Base-by-base conservation (phyloP, 2,888 invertebrate species). In the Galeruca laticollis region DNA sequence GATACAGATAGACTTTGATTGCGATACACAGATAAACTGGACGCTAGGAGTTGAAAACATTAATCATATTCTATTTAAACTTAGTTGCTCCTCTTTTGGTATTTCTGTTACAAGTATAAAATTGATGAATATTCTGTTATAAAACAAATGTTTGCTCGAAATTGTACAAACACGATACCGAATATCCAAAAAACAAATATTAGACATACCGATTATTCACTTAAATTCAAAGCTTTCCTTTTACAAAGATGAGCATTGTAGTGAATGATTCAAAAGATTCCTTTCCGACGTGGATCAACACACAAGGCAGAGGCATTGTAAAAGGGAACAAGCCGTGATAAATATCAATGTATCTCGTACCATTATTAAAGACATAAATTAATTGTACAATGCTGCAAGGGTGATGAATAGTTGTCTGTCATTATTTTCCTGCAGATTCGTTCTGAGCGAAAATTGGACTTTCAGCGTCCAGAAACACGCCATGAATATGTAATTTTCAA, bases 401-500 rank as follows among this genome's bases (percentile, higher is more conserved):
- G 51, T 70, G 70, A 70, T 66, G 70, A 66, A 70, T 70, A 66
- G 70, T 66, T 70, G 70, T 66, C 70, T 70, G 69, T 69, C 65
- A 69, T 69, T 69, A 66, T 66, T 62, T 59, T 43, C 20, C 63
- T 35, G 18, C 40, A 56, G 43, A 63, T 56, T 56, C 43, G 43
- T 63, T 43, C 31, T 43, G 43, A 62, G 51, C 51, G 51, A 62
- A 59, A 70, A 70, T 70, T 70, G 70, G 66, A 70, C 66, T 62
- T 70, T 52, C 61, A 66, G 52, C 66, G 62, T 59, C 62, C 66
- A 66, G 59, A 52, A 21, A 59, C 70, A 61, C 47, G 57, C 61
- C 57, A 66, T 62, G 66, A 70, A 70, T 70, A 70, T 61, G 61
- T 31, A 65, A 70, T 70, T 63, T 63, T 56, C 63, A 63, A 63